Conservation (phyloP, 2,113 vertebrate species). For the Astur gentilis region DNA sequence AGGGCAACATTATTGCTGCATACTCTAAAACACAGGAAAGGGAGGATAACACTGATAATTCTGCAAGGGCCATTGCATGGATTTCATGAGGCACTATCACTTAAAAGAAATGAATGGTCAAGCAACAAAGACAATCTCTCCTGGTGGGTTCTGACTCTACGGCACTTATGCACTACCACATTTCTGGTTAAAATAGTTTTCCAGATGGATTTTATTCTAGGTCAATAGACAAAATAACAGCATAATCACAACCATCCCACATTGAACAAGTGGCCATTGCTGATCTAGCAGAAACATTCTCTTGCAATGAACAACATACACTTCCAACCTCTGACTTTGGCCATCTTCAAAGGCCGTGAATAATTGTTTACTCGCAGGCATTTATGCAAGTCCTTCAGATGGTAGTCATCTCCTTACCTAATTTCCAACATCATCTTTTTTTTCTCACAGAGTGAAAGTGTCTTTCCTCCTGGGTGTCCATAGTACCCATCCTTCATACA, state of each 20-base stretch:
- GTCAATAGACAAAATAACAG: not conserved
- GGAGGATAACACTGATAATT: not conserved
- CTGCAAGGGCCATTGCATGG: not conserved
- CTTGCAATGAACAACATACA: not conserved
- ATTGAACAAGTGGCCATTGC: not conserved
- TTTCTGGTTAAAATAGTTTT: not conserved
- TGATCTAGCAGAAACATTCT: not conserved
- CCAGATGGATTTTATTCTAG: not conserved
- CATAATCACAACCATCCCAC: not conserved
- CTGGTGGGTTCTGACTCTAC: not conserved
- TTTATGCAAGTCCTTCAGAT: not conserved
- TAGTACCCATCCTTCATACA: not conserved
- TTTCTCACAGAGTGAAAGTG: not conserved
- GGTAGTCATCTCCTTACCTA: not conserved
- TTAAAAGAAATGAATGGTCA: not conserved
- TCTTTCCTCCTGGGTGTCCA: not conserved
- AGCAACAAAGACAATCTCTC: not conserved
- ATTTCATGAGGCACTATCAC: not conserved
- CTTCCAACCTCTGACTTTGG: not conserved
- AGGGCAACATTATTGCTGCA: not conserved
- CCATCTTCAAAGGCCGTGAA: not conserved
- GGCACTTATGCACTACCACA: not conserved
- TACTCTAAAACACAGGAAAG: not conserved
- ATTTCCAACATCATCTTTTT: not conserved
- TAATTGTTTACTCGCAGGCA: not conserved